Conservation (phyloP, 2,888 invertebrate genomes). For the Drosophila pegasa region DNA sequence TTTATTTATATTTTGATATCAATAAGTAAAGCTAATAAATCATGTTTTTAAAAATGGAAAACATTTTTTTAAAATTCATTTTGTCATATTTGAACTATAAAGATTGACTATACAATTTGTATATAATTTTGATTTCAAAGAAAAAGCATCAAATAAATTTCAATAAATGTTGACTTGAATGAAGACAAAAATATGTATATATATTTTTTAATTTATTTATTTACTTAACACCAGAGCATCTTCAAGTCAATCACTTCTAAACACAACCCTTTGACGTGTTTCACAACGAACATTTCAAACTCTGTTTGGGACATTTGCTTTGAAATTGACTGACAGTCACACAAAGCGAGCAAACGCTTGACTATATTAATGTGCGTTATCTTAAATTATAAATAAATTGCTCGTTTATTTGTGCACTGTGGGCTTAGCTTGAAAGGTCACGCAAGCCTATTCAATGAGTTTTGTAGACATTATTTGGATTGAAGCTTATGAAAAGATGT, state of each 20-base stretch:
- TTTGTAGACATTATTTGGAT: not conserved
- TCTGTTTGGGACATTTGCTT: not conserved
- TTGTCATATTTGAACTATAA: too few relatives aligned
- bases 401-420: not conserved
- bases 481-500: not conserved
- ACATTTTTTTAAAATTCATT: too few relatives aligned
- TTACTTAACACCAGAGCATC: not conserved
- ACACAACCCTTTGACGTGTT: too few relatives aligned
- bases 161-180: too few relatives aligned
- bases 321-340: conserved; percentile 18
- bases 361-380: not conserved
- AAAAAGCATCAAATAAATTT: too few relatives aligned
- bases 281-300: not conserved
- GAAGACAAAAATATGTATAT: too few relatives aligned
- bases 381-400: conserved; percentile 14
- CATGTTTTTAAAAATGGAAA: too few relatives aligned
- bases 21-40: too few relatives aligned
- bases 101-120: too few relatives aligned
- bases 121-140: too few relatives aligned
- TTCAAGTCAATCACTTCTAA: not conserved
- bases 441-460: not conserved
- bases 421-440: not conserved
- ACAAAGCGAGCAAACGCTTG: conserved; percentile 1
- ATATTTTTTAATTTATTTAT: too few relatives aligned
- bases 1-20: too few relatives aligned